A percentile compares a stretch with the other conserved stretches of the same genome.
Evolutionary conservation across 2,113 vertebrate species (phyloP).

Genomic region (Desmodus rotundus): DNA sequence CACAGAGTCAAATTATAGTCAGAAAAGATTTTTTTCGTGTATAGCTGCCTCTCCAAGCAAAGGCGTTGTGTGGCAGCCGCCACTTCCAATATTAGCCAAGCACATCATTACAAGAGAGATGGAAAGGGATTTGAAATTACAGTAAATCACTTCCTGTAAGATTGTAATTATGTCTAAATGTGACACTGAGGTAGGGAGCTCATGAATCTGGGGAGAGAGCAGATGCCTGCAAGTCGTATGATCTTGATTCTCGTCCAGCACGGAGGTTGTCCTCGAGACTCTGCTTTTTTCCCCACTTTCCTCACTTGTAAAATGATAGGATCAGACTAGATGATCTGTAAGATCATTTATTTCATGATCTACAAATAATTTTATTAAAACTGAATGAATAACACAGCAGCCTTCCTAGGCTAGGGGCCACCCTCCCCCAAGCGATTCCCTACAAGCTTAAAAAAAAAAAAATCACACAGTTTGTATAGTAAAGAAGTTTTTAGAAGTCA

Average conservation of each 20-base stretch:
- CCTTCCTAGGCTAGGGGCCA: slow-evolving; percentile 46
- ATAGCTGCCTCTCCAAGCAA: slow-evolving; percentile 46
- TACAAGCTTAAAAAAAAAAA: not conserved
- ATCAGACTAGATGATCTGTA: not conserved
- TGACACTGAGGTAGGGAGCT: not conserved
- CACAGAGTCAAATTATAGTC: slow-evolving; percentile 13
- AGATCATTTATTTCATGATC: slow-evolving; percentile 12
- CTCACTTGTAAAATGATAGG: not conserved
- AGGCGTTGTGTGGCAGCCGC: not conserved
- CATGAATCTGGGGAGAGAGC: not conserved
- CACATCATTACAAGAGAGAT: not conserved
- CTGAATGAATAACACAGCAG: slow-evolving; percentile 76
- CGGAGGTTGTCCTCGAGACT: not conserved
- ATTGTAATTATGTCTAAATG: slow-evolving; percentile 7
- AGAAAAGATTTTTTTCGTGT: not conserved
- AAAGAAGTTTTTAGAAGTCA: slow-evolving; percentile 11
- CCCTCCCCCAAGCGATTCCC: not conserved
- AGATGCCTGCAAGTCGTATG: not conserved
- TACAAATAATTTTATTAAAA: slow-evolving; percentile 79
- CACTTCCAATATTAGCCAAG: slow-evolving; percentile 42
- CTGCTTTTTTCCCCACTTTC: slow-evolving; percentile 1
- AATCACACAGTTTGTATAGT: slow-evolving; percentile 56
- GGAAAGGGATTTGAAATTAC: slow-evolving; percentile 3
- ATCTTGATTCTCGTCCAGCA: not conserved
- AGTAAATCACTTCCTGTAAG: not conserved